phyloP scores from a whole-genome alignment of 2,888 invertebrate genomes.

The Trissolcus brochymenae region DNA sequence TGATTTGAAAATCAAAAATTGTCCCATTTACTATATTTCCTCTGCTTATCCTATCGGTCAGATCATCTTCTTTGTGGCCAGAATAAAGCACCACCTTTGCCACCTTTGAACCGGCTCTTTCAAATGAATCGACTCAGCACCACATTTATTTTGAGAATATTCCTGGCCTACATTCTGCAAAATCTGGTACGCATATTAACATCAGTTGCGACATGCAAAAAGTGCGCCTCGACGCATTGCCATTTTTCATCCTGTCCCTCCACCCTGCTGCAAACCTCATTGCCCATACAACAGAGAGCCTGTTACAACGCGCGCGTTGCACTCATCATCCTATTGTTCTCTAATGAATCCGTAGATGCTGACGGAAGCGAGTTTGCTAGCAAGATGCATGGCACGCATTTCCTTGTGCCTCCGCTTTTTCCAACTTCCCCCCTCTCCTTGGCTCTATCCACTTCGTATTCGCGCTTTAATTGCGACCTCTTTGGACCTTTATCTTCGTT shows the following conservation, averaged over 20 bases:
- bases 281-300: conserved; percentile 52
- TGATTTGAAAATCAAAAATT: not conserved
- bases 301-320: conserved; percentile 59
- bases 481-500: conserved; percentile 35
- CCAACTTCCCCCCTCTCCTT: conserved; percentile 36
- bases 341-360: conserved; percentile 75
- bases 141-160: conserved; percentile 10
- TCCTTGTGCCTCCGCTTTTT: conserved; percentile 59
- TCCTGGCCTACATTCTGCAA: conserved; percentile 18
- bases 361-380: conserved; percentile 70
- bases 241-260: conserved; percentile 39
- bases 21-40: not conserved
- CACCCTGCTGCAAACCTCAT: conserved; percentile 17
- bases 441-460: conserved; percentile 35
- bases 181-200: conserved; percentile 29
- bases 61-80: not conserved
- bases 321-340: conserved; percentile 75
- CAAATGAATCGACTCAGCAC: not conserved
- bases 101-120: conserved; percentile 1
- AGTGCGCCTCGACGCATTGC: conserved; percentile 30
- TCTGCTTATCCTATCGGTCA: not conserved
- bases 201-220: conserved; percentile 29
- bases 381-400: conserved; percentile 69
- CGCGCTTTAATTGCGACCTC: conserved; percentile 35
- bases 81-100: not conserved